Evolutionary conservation across 2,113 vertebrate genomes (phyloP).

Genomic region (Charina bottae): DNA sequence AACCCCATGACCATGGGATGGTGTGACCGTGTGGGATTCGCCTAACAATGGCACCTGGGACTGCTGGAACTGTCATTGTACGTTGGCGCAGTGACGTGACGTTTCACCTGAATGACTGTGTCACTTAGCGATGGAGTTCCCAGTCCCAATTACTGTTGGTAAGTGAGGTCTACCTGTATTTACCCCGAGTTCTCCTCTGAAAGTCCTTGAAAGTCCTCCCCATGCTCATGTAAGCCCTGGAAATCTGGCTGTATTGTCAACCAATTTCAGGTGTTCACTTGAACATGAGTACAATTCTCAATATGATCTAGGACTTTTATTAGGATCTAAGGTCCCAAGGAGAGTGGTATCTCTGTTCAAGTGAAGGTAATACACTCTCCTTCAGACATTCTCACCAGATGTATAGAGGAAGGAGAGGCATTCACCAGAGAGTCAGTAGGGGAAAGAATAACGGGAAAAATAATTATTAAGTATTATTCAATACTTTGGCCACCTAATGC

Average conservation of each 20-base stretch:
- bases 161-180: no score
- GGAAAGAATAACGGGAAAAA: neutral
- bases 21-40: neutral
- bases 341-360: neutral
- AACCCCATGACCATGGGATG: neutral
- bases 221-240: neutral
- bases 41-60: neutral
- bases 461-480: neutral
- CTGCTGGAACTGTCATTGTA: neutral
- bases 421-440: neutral
- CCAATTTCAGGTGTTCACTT: neutral
- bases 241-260: neutral
- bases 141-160: no score
- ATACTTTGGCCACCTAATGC: no score
- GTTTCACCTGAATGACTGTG: neutral
- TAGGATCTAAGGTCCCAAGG: neutral
- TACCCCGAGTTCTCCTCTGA: no score
- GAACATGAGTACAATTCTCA: neutral
- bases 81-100: neutral
- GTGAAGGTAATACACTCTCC: neutral
- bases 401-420: neutral
- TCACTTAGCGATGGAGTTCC: neutral
- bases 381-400: neutral
- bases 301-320: neutral
- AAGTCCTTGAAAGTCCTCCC: neutral